Evolutionary conservation across 2,888 invertebrate species (phyloP), one percentile per base, ranked within the genome.

Genomic region (Thumatha senex): DNA sequence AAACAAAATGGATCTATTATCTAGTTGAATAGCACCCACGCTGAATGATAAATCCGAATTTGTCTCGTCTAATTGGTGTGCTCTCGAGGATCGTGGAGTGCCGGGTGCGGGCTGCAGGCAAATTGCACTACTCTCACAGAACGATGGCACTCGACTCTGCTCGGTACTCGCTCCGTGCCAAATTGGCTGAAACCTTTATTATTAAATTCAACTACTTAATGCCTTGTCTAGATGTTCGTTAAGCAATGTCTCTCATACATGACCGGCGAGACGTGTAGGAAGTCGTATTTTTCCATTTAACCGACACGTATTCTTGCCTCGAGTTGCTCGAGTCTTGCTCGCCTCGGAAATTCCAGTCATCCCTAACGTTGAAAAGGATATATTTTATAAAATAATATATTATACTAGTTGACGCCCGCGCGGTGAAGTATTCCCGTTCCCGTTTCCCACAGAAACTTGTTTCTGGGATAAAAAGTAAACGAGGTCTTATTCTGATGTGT

Each of bases 11-110:
- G 63, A 57, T 74, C 76, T 76, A 76, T 80, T 81, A 80, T 74
- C 76, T 76, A 80, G 78, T 80, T 76, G 77, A 74, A 76, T 73
- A 58, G 72, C 69, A 68, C 76, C 75, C 72, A 78, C 76, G 68
- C 73, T 76, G 81, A 80, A 81, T 83, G 80, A 79, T 81, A 83
- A 87, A 86, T 81, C 74, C 74, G 75, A 81, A 82, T 84, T 82
- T 79, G 80, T 81, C 79, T 78, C 80, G 67, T 74, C 80, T 89
- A 89, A 88, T 89, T 88, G 88, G 87, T 77, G 77, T 69, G 76
- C 84, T 79, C 80, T 82, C 73, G 61, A 72, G 49, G 53, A 48
- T 46, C 39, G 70, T 76, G 66, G 67, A 80, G 80, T 71, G 70
- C 72, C 76, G 67, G 46, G 55, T 56, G 61, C 65, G 69, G 63